Evolutionary conservation across 2,113 vertebrate genomes (phyloP), one percentile per base, ranked within the genome.

Genomic region (Propithecus coquereli): DNA sequence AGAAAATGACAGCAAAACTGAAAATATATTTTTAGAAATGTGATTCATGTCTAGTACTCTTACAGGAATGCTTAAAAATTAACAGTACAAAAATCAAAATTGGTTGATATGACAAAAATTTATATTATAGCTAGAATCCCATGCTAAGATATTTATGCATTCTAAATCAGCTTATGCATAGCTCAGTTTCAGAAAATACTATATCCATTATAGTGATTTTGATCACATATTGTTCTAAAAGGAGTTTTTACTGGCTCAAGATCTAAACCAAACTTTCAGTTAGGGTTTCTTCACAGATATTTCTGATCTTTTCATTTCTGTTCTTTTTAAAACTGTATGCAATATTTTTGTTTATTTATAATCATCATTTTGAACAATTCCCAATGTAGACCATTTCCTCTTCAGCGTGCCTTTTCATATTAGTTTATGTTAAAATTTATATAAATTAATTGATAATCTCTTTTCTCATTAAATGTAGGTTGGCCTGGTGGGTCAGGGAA

Each of bases 1-100:
- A 96, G 43, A 94, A 96, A 97, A 96, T 74, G 70, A 79, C 27
- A 97, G 43, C 32, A 92, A 94, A 97, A 71, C 40, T 45, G 5
- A 88, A 92, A 83, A 66, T 20, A 2, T 52, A 90, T 90, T 91
- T 91, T 96, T 89, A 89, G 85, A 96, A 95, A 86, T 87, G 37
- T 92, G 73, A 94, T 86, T 96, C 88, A 97, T 76, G 23, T 88
- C 57, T 87, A 43, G 5, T 80, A 47, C 8, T 88, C 25, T 94
- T 81, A 9, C 16, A 92, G 8, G 22, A 71, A 89, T 89, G 40
- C 59, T 92, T 87, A 96, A 65, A 95, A 96, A 81, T 97, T 79
- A 94, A 74, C 25, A 83, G 34, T 20, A 32, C 14, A 74, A 65
- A 79, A 91, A 65, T 50, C 88, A 81, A 79, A 89, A 47, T 71